Evolutionary conservation across 2,113 vertebrate genomes (phyloP).

Genomic region (Mellivora capensis): DNA sequence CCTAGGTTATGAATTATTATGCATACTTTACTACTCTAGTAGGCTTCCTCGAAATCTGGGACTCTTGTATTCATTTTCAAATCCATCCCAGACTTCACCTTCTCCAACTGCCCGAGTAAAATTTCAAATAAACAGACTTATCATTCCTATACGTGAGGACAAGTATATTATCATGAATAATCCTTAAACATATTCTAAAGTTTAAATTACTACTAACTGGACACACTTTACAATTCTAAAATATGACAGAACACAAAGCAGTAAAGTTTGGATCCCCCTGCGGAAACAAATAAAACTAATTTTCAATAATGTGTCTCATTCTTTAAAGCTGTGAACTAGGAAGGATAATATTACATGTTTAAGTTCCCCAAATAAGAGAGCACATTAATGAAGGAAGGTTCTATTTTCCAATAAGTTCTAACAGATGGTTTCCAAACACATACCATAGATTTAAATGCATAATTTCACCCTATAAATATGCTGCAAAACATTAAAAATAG

Average conservation of each 20-base stretch:
- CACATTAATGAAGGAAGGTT: conserved; percentile 57
- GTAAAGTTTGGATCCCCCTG: neutral
- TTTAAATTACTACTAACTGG: conserved; percentile 23
- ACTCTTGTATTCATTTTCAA: neutral
- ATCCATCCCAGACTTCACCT: neutral
- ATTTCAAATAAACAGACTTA: neutral
- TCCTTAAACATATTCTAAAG: conserved; percentile 16
- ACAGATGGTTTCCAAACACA: conserved; percentile 74
- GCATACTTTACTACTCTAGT: neutral
- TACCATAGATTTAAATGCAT: conserved; percentile 53
- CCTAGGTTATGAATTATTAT: neutral
- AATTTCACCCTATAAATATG: conserved; percentile 57
- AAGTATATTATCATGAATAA: neutral
- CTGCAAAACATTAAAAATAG: conserved; percentile 60
- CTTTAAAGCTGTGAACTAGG: neutral
- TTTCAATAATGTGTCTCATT: neutral
- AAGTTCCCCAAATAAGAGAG: conserved; percentile 55
- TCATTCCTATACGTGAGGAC: neutral
- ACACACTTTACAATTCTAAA: neutral
- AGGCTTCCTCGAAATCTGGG: neutral
- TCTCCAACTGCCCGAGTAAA: neutral
- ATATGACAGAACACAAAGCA: neutral
- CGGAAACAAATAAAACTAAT: neutral
- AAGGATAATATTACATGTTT: conserved; percentile 20
- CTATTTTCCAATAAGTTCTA: conserved; percentile 71